A percentile compares a stretch with the other conserved stretches of the same genome.
These are phyloP conservation scores for Australoheros scitulus DNA, from an alignment of 2,113 vertebrate genomes.

Conservation along the genomic window DNA sequence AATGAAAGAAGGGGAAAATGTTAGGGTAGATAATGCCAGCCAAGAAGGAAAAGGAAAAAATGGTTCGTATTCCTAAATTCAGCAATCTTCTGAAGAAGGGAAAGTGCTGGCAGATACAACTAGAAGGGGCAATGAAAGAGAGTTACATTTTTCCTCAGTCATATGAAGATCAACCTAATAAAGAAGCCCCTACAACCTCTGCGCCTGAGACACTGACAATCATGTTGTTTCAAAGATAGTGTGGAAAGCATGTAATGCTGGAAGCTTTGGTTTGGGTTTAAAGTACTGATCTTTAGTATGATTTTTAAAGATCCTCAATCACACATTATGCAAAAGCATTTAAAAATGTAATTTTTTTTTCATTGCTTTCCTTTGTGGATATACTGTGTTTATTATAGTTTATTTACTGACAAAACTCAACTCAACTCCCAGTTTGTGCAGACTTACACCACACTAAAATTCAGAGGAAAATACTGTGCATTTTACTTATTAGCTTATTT, in stretches of 20 bases:
- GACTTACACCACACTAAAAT: background rate
- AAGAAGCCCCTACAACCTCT: background rate
- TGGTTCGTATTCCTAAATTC: slow-evolving; percentile 34
- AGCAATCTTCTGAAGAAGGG: background rate
- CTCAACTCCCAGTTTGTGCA: background rate
- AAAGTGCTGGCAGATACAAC: background rate
- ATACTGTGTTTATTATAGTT: background rate
- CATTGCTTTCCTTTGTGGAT: rapidly evolving
- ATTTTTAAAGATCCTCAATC: background rate
- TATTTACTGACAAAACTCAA: background rate
- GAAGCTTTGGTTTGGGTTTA: background rate
- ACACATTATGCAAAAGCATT: background rate
- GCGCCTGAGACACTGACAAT: background rate
- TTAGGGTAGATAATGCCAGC: slow-evolving; percentile 31
- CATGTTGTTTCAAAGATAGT: background rate
- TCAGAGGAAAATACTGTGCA: background rate
- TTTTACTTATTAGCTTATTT: background rate
- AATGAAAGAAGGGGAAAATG: slow-evolving; percentile 49
- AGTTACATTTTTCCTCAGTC: background rate
- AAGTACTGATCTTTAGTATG: background rate
- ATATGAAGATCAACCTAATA: background rate
- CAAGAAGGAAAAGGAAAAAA: slow-evolving; percentile 34
- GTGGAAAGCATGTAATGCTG: background rate
- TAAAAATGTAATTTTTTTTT: background rate
- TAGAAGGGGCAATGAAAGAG: background rate